These are phyloP conservation scores for Ammospiza nelsoni DNA, from an alignment of 2,113 vertebrate species.

Conservation along the genomic window DNA sequence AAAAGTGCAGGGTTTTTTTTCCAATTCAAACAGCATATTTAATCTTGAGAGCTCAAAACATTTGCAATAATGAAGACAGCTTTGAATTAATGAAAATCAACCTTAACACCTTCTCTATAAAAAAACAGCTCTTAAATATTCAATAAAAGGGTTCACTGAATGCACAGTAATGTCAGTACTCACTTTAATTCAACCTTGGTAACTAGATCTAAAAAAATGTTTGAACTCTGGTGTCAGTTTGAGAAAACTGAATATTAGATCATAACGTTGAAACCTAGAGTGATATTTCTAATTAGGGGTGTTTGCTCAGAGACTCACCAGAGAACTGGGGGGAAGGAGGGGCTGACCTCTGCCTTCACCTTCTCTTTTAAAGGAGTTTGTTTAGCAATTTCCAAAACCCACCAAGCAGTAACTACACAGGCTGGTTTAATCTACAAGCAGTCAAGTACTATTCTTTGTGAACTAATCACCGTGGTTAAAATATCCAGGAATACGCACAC, in stretches of 20 bases:
- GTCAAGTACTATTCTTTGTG: slow-evolving; percentile 22
- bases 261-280: background rate
- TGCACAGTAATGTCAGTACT: slow-evolving; percentile 3
- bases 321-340: background rate
- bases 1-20: background rate
- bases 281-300: background rate
- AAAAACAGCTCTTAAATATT: slow-evolving; percentile 26
- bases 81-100: slow-evolving; percentile 44
- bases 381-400: background rate
- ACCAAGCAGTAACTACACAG: background rate
- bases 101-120: slow-evolving; percentile 11
- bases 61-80: slow-evolving; percentile 15
- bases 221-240: slow-evolving; percentile 36
- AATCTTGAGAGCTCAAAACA: slow-evolving; percentile 5
- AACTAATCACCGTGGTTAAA: slow-evolving; percentile 52
- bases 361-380: background rate
- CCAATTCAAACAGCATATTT: slow-evolving; percentile 19
- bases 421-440: slow-evolving; percentile 23
- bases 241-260: slow-evolving; percentile 50
- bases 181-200: slow-evolving; percentile 44
- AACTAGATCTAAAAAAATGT: slow-evolving; percentile 41
- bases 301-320: background rate
- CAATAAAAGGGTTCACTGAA: background rate
- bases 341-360: background rate
- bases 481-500: slow-evolving; percentile 10